Conservation (phyloP, 2,888 invertebrate genomes). For the Xylota sylvarum region DNA sequence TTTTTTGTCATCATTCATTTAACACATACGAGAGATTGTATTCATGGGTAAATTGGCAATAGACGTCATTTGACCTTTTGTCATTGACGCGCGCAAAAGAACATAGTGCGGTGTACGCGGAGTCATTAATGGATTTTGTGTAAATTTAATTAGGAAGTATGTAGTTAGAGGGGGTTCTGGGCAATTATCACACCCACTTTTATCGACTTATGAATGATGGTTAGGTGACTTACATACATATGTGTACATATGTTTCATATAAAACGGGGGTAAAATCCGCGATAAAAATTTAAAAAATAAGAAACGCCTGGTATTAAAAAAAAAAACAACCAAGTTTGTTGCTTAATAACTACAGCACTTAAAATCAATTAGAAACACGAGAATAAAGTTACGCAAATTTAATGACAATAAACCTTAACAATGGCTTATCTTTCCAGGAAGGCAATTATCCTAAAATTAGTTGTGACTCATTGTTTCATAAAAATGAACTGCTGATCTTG, state of each 20-base stretch:
- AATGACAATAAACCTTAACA: not conserved
- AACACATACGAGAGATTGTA: not conserved
- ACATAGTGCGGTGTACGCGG: not conserved
- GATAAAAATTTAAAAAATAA: too few species aligned
- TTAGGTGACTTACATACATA: too few species aligned
- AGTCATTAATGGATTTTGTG: slow-evolving; percentile 9
- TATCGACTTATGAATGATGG: not conserved
- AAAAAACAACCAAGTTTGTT: too few species aligned
- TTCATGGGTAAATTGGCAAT: not conserved
- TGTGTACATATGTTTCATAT: too few species aligned
- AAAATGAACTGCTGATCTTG: too few species aligned
- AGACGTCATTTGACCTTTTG: slow-evolving; percentile 32
- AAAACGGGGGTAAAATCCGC: too few species aligned
- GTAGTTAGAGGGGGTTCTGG: not conserved
- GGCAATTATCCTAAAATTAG: too few species aligned
- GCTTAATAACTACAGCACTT: not conserved
- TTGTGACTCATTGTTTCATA: too few species aligned
- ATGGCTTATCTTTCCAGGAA: not conserved
- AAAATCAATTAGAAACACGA: not conserved
- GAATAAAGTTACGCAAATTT: not conserved
- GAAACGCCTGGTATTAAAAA: too few species aligned
- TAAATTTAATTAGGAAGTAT: not conserved
- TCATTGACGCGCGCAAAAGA: slow-evolving; percentile 12
- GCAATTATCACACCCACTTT: not conserved
- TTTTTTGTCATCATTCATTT: not conserved